Base-by-base conservation (phyloP, 2,797 vertebrate genomes). In the Sebastes goodei region DNA sequence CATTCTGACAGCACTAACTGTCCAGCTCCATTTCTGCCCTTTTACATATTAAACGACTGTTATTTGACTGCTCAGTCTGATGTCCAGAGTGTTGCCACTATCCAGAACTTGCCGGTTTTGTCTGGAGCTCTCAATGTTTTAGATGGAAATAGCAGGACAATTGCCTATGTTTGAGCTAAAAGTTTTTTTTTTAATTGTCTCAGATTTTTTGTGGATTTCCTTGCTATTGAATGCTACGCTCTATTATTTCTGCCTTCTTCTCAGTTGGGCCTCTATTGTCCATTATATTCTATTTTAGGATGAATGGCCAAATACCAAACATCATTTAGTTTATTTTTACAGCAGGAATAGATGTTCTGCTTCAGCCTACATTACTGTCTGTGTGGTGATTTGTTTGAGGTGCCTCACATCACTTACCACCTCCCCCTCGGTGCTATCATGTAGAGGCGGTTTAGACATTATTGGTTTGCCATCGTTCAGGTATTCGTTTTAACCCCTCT, bases 321-420 rank as follows among this genome's bases (percentile, higher is more conserved):
- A 60, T 52, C 2, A 38, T 8, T 65, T 33, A 27, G 15, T 77
- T 15, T 38, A 5, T 70, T 81, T 25, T 69, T 35, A 5, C 42
- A 72, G 46, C 64, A 71, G 49, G 11, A 67, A 21, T 53, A 71
- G 42, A 66, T 72, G 38, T 23, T 71, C 20, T 29, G 30, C n/a
- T 76, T 74, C n/a, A 75, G 60, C 52, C 76, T 53, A 33, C 56
- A 61, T 42, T 14, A 35, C 61, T 63, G 17, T 53, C 46, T 65
- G 65, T 52, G 49, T 52, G 52, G 69, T 76, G 27, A 64, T 71
- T 59, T 86, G 75, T 86, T 72, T 82, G 60, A 87, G 52, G 57
- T 46, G 61, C 64, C 72, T 87, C 71, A 65, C 80, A 74, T 90
- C 88, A 83, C 64, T 84, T 76, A 76, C 75, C 82, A 70, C 52